These are phyloP conservation scores for Psilopsiagon aymara DNA, from an alignment of 2,113 vertebrate genomes.

Conservation along the genomic window DNA sequence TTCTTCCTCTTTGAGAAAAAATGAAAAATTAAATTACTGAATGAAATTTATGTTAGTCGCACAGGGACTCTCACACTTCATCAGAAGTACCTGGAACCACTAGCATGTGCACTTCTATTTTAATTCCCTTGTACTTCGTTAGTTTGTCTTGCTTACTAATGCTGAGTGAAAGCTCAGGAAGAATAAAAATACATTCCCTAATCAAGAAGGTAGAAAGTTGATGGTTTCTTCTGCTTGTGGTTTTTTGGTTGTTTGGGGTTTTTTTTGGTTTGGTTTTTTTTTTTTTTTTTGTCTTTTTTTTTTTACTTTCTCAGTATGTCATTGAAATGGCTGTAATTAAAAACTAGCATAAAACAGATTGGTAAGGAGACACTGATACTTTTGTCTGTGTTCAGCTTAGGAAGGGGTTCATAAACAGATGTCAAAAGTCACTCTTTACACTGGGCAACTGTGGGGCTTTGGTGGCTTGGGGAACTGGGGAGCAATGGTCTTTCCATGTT, in stretches of 20 bases:
- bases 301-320: neutral
- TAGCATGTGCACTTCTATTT: neutral
- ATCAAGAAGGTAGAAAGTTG: neutral
- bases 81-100: neutral
- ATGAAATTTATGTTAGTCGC: neutral
- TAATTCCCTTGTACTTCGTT: neutral
- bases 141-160: neutral
- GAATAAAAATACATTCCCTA: neutral
- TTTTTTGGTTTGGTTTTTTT: neutral
- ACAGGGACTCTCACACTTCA: neutral
- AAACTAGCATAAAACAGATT: neutral
- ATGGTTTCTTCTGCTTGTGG: neutral
- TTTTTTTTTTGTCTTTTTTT: neutral
- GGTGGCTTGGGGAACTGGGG: neutral
- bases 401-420: neutral
- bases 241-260: no score
- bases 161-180: neutral
- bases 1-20: rapidly evolving
- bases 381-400: neutral
- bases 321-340: neutral
- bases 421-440: neutral
- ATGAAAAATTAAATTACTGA: neutral
- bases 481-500: neutral
- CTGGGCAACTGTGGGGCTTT: neutral
- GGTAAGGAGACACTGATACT: neutral